Percentiles rank a stretch among this genome's conserved stretches.
Evolutionary conservation across 2,797 vertebrate genomes (phyloP).

Genomic region (Cryptoblepharus egeriae): DNA sequence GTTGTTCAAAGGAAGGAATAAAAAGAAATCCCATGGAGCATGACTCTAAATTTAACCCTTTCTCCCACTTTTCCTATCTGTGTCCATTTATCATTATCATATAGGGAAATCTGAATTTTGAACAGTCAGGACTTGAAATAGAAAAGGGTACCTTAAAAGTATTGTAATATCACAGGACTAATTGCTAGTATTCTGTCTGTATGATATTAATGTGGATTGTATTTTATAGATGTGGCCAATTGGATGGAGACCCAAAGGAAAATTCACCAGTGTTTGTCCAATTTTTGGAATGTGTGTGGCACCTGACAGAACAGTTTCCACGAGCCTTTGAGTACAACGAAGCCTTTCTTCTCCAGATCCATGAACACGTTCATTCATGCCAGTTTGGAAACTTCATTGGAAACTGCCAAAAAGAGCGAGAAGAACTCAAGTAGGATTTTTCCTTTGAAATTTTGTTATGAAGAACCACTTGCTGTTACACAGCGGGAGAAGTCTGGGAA

Average conservation of each 20-base stretch:
- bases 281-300: constrained; percentile 97
- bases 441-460: neutral
- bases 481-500: neutral
- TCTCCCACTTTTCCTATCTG: neutral
- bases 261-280: constrained; percentile 96
- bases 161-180: neutral
- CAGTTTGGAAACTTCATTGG: constrained; percentile 98
- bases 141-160: neutral
- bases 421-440: constrained; percentile 91
- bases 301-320: constrained; percentile 94
- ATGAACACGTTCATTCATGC: constrained; percentile 96
- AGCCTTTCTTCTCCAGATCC: constrained; percentile 97
- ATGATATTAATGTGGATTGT: constrained; percentile 35
- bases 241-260: constrained; percentile 94
- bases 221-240: constrained; percentile 89
- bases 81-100: too few species aligned
- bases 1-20: neutral
- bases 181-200: neutral
- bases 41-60: neutral
- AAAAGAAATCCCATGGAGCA: neutral
- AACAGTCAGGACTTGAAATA: neutral
- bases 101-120: neutral
- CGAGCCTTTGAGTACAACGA: constrained; percentile 96
- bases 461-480: neutral
- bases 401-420: constrained; percentile 94